Percentiles rank a stretch among this genome's conserved stretches.
Evolutionary conservation across 2,888 invertebrate genomes (phyloP).

Genomic region (Nymphalis polychloros): DNA sequence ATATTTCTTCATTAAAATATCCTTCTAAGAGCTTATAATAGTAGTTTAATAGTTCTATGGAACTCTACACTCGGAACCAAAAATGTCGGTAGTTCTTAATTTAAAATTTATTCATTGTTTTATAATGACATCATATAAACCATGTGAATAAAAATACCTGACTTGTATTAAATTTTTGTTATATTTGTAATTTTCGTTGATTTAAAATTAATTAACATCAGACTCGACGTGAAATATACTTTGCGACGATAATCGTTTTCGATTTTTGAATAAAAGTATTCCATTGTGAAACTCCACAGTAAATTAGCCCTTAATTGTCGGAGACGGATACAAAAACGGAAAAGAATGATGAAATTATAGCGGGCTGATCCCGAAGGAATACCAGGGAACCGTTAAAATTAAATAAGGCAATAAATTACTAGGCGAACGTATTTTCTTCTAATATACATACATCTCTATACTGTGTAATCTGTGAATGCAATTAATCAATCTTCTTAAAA

Average conservation of each 20-base stretch:
- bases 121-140: no score
- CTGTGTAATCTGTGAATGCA: no score
- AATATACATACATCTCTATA: no score
- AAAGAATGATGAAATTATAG: slow-evolving; percentile 14
- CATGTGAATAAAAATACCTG: neutral
- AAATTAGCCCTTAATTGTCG: slow-evolving; percentile 10
- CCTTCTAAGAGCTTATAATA: no score
- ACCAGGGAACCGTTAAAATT: slow-evolving; percentile 10
- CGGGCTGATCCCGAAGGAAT: neutral
- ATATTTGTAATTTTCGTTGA: neutral
- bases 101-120: no score
- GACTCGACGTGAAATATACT: neutral
- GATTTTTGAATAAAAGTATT: slow-evolving; percentile 1
- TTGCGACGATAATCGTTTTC: neutral
- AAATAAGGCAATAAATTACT: neutral
- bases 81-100: no score
- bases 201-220: neutral
- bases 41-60: no score
- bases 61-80: no score
- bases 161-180: neutral
- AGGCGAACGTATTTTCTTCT: neutral
- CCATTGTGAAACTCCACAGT: neutral
- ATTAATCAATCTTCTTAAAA: no score
- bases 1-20: no score
- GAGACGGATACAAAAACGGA: neutral